Evolutionary conservation across 2,888 invertebrate genomes (phyloP).

Genomic region (Caenorhabditis becei): DNA sequence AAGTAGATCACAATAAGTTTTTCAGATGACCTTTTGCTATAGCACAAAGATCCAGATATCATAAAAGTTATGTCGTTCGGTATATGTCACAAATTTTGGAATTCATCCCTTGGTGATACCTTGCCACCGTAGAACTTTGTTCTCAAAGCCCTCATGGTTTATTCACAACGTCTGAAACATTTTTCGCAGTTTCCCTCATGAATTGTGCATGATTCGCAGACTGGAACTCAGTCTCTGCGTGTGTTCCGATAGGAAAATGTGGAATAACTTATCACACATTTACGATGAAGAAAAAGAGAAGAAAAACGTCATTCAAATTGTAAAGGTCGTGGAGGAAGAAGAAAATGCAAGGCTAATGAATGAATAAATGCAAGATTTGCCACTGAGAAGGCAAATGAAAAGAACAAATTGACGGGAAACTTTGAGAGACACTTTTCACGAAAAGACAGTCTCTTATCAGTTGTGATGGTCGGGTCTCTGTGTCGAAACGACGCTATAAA

Average conservation of each 20-base stretch:
- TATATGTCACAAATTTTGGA: no score
- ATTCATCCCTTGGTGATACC: no score
- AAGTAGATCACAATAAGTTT: no score
- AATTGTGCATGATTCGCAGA: neutral
- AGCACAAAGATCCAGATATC: no score
- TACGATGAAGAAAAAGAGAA: neutral
- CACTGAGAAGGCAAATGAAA: constrained; percentile 8
- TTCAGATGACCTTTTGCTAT: no score
- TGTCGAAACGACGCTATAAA: constrained; percentile 45
- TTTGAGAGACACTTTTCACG: constrained; percentile 27
- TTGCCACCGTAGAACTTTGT: neutral
- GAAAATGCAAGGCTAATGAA: neutral
- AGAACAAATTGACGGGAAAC: constrained; percentile 14
- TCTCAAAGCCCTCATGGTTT: neutral
- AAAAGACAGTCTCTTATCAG: constrained; percentile 46
- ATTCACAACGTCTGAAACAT: constrained; percentile 9
- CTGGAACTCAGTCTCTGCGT: neutral
- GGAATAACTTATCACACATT: constrained; percentile 3
- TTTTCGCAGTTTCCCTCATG: neutral
- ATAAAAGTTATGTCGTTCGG: no score
- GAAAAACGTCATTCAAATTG: constrained; percentile 14
- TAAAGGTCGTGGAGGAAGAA: neutral
- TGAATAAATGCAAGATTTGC: constrained; percentile 7
- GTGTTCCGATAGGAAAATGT: constrained; percentile 23
- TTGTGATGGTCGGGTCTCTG: constrained; percentile 35